phyloP scores from a whole-genome alignment of 2,797 vertebrate genomes.

The Sebastolobus altivelis region DNA sequence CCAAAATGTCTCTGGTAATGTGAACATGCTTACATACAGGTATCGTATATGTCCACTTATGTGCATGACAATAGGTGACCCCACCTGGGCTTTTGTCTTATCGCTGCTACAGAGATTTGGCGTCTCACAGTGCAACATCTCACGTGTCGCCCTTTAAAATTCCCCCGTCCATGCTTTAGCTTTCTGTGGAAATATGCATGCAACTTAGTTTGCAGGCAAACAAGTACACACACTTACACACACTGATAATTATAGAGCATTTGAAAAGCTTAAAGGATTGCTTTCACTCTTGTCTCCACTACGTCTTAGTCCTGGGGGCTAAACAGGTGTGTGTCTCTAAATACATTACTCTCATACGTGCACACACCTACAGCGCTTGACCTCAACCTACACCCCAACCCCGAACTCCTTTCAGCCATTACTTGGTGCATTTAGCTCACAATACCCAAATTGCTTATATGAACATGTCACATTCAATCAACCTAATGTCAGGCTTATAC shows the following conservation, averaged over 20 bases:
- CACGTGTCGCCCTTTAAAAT: constrained; percentile 54
- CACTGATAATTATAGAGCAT: constrained; percentile 30
- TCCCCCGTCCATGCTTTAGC: constrained; percentile 22
- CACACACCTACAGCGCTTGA: constrained; percentile 59
- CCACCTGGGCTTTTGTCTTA: constrained; percentile 74
- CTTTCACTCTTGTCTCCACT: constrained; percentile 43
- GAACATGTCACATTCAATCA: constrained; percentile 73
- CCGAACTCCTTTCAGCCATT: constrained; percentile 41
- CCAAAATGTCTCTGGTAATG: constrained; percentile 66
- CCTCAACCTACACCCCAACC: constrained; percentile 38
- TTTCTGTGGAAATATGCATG: constrained; percentile 12
- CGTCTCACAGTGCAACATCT: constrained; percentile 45
- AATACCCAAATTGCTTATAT: constrained; percentile 64
- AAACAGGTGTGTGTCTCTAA: constrained; percentile 79
- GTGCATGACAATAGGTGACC: constrained; percentile 65
- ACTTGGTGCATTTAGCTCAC: constrained; percentile 63
- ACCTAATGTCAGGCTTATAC: constrained; percentile 42
- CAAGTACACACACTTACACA: constrained; percentile 4
- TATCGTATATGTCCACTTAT: constrained; percentile 69
- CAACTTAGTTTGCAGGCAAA: constrained; percentile 4
- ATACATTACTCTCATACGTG: constrained; percentile 79
- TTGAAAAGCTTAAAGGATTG: constrained; percentile 43
- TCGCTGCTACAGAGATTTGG: constrained; percentile 47
- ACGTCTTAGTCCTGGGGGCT: constrained; percentile 68
- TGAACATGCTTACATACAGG: constrained; percentile 69